Conservation (phyloP, 35 echinoderm and acorn worm genomes). For the Heliocidaris erythrogramma region DNA sequence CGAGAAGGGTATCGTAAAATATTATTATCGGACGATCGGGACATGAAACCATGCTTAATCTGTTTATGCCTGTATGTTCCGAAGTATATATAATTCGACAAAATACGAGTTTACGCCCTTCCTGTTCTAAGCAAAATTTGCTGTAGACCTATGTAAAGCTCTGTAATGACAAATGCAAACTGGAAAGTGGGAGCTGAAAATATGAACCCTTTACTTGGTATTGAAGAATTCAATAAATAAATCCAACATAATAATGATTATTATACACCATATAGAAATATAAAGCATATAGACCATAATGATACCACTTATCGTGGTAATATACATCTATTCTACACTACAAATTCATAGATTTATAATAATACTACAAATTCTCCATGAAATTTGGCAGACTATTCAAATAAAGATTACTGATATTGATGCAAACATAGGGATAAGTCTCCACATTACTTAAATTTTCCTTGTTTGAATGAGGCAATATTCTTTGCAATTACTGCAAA, state of each 20-base stretch:
- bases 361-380: neutral
- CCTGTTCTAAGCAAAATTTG: too few species aligned
- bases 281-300: neutral
- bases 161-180: neutral
- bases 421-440: too few species aligned
- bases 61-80: neutral
- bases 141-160: neutral
- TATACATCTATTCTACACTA: neutral
- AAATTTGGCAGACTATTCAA: too few species aligned
- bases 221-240: slow-evolving; percentile 19
- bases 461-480: too few species aligned
- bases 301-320: neutral
- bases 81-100: too few species aligned
- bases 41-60: neutral
- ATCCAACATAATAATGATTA: neutral
- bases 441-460: too few species aligned
- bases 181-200: slow-evolving; percentile 44
- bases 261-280: neutral
- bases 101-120: too few species aligned
- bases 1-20: neutral
- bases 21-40: neutral
- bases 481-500: too few species aligned
- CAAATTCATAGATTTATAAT: neutral
- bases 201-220: slow-evolving; percentile 20
- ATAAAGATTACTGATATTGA: too few species aligned